Conservation (phyloP, 2,113 vertebrate genomes). For the Spilogale gracilis region DNA sequence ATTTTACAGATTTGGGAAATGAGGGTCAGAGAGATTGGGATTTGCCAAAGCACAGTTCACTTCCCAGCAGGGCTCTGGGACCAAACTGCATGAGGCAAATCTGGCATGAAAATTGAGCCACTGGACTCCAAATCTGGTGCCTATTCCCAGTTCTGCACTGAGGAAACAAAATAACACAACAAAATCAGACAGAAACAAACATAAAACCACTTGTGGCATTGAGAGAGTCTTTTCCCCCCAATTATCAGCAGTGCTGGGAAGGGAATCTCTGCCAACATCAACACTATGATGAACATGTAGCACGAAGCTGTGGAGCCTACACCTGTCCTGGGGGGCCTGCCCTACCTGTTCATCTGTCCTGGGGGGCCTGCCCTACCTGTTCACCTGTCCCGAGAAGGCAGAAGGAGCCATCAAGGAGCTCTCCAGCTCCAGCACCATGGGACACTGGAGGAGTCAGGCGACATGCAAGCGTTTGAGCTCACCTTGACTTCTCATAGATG, state of each 20-base stretch:
- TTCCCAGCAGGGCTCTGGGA: neutral
- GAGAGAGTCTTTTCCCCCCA: neutral
- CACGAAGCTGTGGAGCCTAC: neutral
- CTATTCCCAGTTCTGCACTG: accelerated
- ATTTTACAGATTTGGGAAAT: neutral
- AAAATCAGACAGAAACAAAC: neutral
- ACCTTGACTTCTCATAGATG: neutral
- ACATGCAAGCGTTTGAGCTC: neutral
- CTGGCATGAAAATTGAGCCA: too few relatives aligned
- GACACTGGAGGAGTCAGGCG: neutral
- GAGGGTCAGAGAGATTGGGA: neutral
- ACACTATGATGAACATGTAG: neutral
- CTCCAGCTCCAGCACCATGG: neutral
- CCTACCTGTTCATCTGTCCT: neutral
- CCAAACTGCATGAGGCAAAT: neutral
- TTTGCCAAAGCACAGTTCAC: neutral
- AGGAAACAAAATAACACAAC: neutral
- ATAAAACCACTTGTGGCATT: neutral
- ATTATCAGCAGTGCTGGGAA: neutral
- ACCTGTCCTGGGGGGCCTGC: neutral
- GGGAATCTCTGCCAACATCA: too few relatives aligned
- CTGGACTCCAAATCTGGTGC: neutral
- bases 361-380: accelerated
- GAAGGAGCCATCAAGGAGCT: neutral
- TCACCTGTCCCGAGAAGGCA: neutral